Conservation (phyloP, 2,888 invertebrate genomes). For the Tenodera sinensis region DNA sequence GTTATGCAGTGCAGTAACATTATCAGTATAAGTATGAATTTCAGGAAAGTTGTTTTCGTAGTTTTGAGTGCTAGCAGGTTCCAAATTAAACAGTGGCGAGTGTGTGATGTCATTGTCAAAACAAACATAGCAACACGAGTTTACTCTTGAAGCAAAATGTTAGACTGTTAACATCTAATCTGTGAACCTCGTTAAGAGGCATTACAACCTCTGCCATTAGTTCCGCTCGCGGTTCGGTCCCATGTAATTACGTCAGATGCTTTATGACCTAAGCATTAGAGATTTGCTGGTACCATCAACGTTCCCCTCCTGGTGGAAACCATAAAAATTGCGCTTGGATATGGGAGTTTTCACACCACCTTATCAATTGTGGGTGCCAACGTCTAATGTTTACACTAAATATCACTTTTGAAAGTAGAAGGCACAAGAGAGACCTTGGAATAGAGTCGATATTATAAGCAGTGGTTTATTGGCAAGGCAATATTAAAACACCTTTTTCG, state of each 20-base stretch:
- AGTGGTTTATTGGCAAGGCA: too few relatives aligned
- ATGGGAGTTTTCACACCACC: neutral
- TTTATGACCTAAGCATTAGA: neutral
- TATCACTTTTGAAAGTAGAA: too few relatives aligned
- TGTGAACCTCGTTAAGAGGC: neutral
- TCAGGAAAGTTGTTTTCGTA: too few relatives aligned
- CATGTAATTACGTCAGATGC: neutral
- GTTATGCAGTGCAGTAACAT: too few relatives aligned
- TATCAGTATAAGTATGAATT: too few relatives aligned
- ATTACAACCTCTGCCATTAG: neutral
- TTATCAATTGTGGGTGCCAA: neutral
- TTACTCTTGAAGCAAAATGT: neutral
- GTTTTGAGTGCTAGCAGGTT: too few relatives aligned
- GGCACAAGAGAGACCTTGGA: too few relatives aligned
- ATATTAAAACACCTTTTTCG: too few relatives aligned
- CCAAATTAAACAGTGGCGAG: too few relatives aligned
- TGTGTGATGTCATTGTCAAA: neutral
- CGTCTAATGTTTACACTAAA: neutral
- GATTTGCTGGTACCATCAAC: neutral
- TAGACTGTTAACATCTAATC: neutral
- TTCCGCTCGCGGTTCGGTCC: neutral
- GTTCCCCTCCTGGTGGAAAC: neutral
- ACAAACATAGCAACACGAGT: neutral
- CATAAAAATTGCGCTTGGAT: neutral
- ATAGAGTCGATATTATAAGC: too few relatives aligned